Conservation (phyloP, 2,888 invertebrate species). For the Siphlonurus alternatus region DNA sequence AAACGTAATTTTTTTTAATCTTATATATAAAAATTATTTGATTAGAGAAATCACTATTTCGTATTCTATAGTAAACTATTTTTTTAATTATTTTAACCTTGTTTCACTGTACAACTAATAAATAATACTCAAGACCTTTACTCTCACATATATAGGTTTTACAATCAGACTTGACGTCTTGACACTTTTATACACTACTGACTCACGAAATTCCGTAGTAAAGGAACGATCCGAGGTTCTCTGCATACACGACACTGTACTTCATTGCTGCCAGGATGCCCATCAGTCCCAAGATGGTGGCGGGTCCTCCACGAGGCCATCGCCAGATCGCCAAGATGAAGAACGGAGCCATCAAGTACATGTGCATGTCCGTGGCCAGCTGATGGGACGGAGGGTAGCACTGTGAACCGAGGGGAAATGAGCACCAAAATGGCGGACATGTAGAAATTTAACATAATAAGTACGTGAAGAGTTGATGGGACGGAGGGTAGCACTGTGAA, state of each 20-base stretch:
- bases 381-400: constrained; percentile 11
- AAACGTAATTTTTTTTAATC: too few relatives aligned
- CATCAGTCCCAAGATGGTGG: background rate
- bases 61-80: too few relatives aligned
- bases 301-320: constrained; percentile 5
- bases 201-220: constrained; percentile 7
- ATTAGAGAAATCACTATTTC: too few relatives aligned
- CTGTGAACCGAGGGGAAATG: too few relatives aligned
- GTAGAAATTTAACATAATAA: too few relatives aligned
- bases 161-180: too few relatives aligned
- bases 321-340: constrained; percentile 10
- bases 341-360: constrained; percentile 10
- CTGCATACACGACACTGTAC: background rate
- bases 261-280: background rate
- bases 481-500: constrained; percentile 10
- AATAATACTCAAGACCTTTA: too few relatives aligned
- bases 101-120: too few relatives aligned
- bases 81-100: too few relatives aligned
- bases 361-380: constrained; percentile 11
- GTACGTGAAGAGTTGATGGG: constrained; percentile 11
- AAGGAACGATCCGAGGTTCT: background rate
- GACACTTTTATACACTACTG: too few relatives aligned
- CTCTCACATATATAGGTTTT: too few relatives aligned
- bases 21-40: too few relatives aligned
- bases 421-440: background rate